These are phyloP conservation scores for Apaloderma vittatum DNA, from an alignment of 2,113 vertebrate genomes.

Conservation along the genomic window DNA sequence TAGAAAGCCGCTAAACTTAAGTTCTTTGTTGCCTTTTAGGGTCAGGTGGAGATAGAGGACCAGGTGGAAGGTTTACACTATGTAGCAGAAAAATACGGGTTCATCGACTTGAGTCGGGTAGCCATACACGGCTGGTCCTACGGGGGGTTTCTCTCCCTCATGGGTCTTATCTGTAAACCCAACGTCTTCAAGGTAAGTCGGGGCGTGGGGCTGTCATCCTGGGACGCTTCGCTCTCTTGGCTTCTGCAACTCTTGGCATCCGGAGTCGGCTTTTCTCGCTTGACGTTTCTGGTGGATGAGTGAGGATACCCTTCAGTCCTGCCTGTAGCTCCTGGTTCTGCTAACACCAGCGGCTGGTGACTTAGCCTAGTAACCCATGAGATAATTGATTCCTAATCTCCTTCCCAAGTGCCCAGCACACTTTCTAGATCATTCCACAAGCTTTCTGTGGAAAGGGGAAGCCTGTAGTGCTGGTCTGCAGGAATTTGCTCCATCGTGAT, in stretches of 20 bases:
- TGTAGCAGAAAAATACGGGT: slow-evolving; percentile 94
- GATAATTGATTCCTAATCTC: not conserved
- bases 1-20: not conserved
- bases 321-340: not conserved
- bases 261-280: not conserved
- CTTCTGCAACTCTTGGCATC: not conserved
- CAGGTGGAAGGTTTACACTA: slow-evolving; percentile 97
- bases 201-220: fast-evolving
- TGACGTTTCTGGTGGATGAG: not conserved
- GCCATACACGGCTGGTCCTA: slow-evolving; percentile 98
- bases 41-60: slow-evolving; percentile 97
- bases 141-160: slow-evolving; percentile 95
- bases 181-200: slow-evolving; percentile 92
- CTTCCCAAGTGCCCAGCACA: not conserved
- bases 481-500: not conserved
- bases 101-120: slow-evolving; percentile 92
- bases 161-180: slow-evolving; percentile 95
- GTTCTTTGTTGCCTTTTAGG: slow-evolving; percentile 72
- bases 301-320: not conserved
- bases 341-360: not conserved
- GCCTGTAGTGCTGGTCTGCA: not conserved
- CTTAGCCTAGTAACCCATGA: not conserved
- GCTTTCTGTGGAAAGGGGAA: not conserved
- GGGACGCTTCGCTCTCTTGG: not conserved
- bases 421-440: not conserved